Conservation (phyloP, 2,888 invertebrate genomes). For the Vanessa cardui region DNA sequence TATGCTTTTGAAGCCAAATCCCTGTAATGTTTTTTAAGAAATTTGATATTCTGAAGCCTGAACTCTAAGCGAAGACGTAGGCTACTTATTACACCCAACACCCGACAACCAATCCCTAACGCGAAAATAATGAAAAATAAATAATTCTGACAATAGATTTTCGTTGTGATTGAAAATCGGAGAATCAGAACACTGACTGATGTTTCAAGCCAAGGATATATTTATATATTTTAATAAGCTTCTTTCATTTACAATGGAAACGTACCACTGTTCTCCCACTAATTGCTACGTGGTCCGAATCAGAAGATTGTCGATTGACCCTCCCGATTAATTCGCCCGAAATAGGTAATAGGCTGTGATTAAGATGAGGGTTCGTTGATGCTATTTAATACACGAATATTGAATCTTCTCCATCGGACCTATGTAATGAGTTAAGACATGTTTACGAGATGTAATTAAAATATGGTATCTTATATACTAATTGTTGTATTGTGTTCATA, state of each 20-base stretch:
- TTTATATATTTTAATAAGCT: not conserved
- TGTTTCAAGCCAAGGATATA: no score
- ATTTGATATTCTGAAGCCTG: no score
- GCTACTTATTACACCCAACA: no score
- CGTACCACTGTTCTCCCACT: constrained; percentile 43
- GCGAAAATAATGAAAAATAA: no score
- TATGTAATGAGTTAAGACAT: constrained; percentile 4
- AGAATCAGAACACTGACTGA: no score
- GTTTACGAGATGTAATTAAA: not conserved
- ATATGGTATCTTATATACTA: not conserved
- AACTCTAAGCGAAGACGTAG: no score
- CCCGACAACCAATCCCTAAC: no score
- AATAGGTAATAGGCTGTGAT: constrained; percentile 39
- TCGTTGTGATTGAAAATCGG: no score
- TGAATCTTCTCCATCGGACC: constrained; percentile 12
- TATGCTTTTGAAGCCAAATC: no score
- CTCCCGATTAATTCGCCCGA: constrained; percentile 39
- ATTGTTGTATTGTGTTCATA: not conserved
- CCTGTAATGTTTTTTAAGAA: no score
- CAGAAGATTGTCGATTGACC: constrained; percentile 45
- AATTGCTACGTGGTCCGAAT: constrained; percentile 75
- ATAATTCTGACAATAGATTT: no score
- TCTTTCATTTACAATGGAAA: constrained; percentile 29
- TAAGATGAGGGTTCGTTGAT: constrained; percentile 35
- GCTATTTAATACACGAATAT: constrained; percentile 23